Percentiles rank a stretch among this genome's conserved stretches.
phyloP scores from a whole-genome alignment of 2,888 invertebrate genomes.

The Chymomyza amoena region DNA sequence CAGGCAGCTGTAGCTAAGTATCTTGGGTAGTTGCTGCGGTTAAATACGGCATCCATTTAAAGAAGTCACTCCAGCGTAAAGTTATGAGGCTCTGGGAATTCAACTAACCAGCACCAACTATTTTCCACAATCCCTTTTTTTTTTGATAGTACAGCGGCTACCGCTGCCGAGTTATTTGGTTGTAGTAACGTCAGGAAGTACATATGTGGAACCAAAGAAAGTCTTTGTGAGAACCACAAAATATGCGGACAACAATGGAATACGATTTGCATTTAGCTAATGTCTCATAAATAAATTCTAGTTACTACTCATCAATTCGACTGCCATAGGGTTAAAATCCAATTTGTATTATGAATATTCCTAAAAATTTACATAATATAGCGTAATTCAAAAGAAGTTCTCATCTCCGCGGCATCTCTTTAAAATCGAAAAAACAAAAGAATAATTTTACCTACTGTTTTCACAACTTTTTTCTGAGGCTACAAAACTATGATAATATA shows the following conservation, averaged over 20 bases:
- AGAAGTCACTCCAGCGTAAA: constrained; percentile 61
- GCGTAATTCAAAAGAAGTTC: background rate
- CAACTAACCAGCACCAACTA: background rate
- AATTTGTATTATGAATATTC: background rate
- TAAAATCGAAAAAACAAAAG: background rate
- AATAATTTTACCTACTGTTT: background rate
- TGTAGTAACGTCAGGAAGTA: no score
- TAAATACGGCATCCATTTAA: constrained; percentile 12
- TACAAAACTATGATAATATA: no score
- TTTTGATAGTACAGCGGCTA: no score
- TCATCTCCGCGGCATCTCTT: background rate
- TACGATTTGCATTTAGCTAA: background rate
- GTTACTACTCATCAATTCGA: background rate
- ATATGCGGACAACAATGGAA: background rate
- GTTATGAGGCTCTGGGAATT: constrained; percentile 46
- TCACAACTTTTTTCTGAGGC: background rate
- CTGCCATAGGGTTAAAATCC: background rate
- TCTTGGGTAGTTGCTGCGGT: constrained; percentile 57
- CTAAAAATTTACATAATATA: background rate
- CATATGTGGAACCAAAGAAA: background rate
- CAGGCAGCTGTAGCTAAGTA: constrained; percentile 5
- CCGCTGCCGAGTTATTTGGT: no score
- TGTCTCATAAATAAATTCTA: background rate
- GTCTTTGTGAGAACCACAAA: background rate
- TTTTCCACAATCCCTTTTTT: background rate